Conservation (phyloP, 2,888 invertebrate species). For the Ethmia dodecea region DNA sequence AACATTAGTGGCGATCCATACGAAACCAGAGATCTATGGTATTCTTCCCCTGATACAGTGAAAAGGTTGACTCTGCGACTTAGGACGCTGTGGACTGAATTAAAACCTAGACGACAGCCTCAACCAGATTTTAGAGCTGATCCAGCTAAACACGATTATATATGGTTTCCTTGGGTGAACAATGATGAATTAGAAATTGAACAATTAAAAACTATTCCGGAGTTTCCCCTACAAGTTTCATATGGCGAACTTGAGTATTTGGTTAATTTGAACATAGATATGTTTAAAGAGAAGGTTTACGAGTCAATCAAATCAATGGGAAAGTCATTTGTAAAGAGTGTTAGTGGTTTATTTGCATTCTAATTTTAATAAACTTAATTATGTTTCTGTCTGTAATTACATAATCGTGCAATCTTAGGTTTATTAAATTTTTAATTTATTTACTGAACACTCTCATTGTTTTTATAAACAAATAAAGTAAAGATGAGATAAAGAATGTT, state of each 20-base stretch:
- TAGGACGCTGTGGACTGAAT: slow-evolving; percentile 32
- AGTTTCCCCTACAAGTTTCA: slow-evolving; percentile 37
- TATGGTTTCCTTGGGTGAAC: slow-evolving; percentile 38
- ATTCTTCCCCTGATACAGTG: slow-evolving; percentile 29
- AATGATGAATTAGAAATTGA: slow-evolving; percentile 28
- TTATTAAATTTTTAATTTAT: too few species aligned
- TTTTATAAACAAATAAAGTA: too few species aligned
- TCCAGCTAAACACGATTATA: slow-evolving; percentile 31
- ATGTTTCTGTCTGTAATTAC: too few species aligned
- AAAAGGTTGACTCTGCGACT: slow-evolving; percentile 31
- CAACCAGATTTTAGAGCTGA: slow-evolving; percentile 30
- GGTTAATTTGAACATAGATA: slow-evolving; percentile 31
- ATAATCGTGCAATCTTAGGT: too few species aligned
- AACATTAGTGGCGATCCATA: slow-evolving; percentile 38
- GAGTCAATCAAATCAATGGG: slow-evolving; percentile 28
- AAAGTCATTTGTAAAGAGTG: slow-evolving; percentile 28
- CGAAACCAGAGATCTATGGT: slow-evolving; percentile 40
- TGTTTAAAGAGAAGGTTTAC: slow-evolving; percentile 29
- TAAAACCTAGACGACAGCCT: slow-evolving; percentile 29
- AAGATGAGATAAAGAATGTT: too few species aligned
- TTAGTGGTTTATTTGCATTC: slow-evolving; percentile 29
- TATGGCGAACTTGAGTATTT: slow-evolving; percentile 34
- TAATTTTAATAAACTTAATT: slow-evolving; percentile 11
- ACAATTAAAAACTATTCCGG: slow-evolving; percentile 17
- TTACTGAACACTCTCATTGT: too few species aligned